Conservation (phyloP, 2,113 vertebrate species). For the Eublepharis macularius region DNA sequence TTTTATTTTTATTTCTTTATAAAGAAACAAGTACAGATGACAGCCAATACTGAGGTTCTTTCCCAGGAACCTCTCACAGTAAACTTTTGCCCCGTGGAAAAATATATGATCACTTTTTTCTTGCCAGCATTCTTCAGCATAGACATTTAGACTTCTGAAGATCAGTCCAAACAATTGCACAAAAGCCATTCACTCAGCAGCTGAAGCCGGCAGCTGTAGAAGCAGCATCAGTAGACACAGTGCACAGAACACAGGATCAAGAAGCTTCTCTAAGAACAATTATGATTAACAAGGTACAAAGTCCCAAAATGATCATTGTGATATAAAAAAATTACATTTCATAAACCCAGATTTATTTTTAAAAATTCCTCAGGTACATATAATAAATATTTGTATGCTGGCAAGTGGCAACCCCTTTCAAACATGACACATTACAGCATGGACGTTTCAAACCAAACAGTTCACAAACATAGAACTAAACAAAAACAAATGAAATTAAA, state of each 20-base stretch:
- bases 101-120: not conserved
- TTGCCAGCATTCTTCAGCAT: conserved; percentile 13
- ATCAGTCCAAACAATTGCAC: conserved; percentile 29
- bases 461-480: conserved; percentile 51
- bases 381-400: conserved; percentile 73
- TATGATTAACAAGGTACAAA: conserved; percentile 55
- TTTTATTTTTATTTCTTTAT: conserved; percentile 39
- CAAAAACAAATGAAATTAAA: no score
- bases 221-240: conserved; percentile 39
- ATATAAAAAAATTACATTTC: conserved; percentile 74
- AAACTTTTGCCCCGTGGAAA: conserved; percentile 13
- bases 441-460: conserved; percentile 32
- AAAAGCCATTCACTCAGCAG: not conserved
- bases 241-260: conserved; percentile 26
- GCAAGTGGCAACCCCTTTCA: conserved; percentile 47
- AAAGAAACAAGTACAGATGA: conserved; percentile 52
- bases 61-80: not conserved
- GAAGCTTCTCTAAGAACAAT: conserved; percentile 26
- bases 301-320: conserved; percentile 59
- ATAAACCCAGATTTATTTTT: conserved; percentile 74
- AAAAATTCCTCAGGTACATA: conserved; percentile 72
- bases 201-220: conserved; percentile 44
- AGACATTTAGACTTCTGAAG: conserved; percentile 46
- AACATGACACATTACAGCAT: conserved; percentile 34
- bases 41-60: conserved; percentile 22